A percentile compares a stretch with the other conserved stretches of the same genome.
Evolutionary conservation across 2,888 invertebrate species (phyloP).

Genomic region (Oligia strigilis): DNA sequence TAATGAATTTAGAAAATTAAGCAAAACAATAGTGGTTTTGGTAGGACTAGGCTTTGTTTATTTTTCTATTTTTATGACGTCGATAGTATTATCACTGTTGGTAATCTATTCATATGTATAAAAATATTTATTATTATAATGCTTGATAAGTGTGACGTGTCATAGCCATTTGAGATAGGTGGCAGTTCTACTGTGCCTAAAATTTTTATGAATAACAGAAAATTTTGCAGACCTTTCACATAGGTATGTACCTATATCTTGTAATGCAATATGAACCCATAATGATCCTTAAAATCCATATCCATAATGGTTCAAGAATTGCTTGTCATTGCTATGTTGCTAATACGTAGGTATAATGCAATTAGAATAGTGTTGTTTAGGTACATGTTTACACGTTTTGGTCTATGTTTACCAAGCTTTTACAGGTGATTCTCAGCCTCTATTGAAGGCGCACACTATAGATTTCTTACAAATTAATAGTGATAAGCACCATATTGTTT

Average conservation of each 20-base stretch:
- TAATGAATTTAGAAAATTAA: background rate
- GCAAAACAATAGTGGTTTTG: background rate
- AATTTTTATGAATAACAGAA: background rate
- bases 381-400: background rate
- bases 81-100: slow-evolving; percentile 14
- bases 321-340: background rate
- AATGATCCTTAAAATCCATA: too few species aligned
- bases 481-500: background rate
- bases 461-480: background rate
- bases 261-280: background rate
- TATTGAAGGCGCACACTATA: background rate
- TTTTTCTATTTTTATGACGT: slow-evolving; percentile 25
- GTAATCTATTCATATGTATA: slow-evolving; percentile 32
- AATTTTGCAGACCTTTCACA: background rate
- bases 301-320: background rate
- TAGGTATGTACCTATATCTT: background rate
- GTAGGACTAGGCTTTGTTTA: slow-evolving; percentile 14
- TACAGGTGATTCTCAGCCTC: background rate
- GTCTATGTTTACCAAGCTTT: background rate
- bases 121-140: slow-evolving; percentile 16
- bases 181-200: background rate
- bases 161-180: background rate
- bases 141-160: slow-evolving; percentile 22
- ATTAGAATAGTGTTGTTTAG: background rate
- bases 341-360: background rate